Evolutionary conservation across 1,140 invertebrate genomes (phyloP).

Genomic region (Melipona quadrifasciata): DNA sequence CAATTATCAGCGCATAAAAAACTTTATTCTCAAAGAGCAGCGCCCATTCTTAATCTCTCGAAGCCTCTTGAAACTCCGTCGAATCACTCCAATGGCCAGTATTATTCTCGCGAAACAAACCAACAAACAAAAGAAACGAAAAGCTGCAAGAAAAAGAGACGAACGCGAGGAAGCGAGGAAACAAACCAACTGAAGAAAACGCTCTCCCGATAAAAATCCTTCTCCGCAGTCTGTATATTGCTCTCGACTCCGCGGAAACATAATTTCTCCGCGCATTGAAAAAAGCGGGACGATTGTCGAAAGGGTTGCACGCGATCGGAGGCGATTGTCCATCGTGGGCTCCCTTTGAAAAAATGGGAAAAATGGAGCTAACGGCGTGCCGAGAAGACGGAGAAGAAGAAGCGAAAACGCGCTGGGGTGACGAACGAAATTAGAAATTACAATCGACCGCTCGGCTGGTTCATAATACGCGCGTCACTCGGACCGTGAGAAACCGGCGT

Average conservation of each 20-base stretch:
- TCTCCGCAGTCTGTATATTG: not conserved
- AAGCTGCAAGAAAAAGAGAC: too few relatives aligned
- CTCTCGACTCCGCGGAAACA: not conserved
- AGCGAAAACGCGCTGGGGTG: slow-evolving; percentile 2
- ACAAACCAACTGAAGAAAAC: not conserved
- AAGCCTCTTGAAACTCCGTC: not conserved
- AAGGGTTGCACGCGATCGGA: slow-evolving; percentile 42
- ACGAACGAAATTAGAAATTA: slow-evolving; percentile 58
- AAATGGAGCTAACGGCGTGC: not conserved
- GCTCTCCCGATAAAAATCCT: not conserved
- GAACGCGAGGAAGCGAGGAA: too few relatives aligned
- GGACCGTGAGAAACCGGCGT: slow-evolving; percentile 66
- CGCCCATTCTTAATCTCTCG: not conserved
- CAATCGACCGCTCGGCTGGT: slow-evolving; percentile 51
- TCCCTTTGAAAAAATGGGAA: slow-evolving; percentile 32
- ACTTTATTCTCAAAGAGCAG: not conserved
- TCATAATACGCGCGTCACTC: slow-evolving; percentile 48
- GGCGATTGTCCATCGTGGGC: not conserved
- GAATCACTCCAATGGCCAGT: not conserved
- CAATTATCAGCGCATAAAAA: not conserved
- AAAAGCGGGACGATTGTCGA: not conserved
- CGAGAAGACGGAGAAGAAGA: not conserved
- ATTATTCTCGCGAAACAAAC: not conserved
- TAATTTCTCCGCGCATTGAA: not conserved
- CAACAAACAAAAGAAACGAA: not conserved